Evolutionary conservation across 2,888 invertebrate genomes (phyloP), one percentile per base, ranked within the genome.

Genomic region (Panzeria rudis): DNA sequence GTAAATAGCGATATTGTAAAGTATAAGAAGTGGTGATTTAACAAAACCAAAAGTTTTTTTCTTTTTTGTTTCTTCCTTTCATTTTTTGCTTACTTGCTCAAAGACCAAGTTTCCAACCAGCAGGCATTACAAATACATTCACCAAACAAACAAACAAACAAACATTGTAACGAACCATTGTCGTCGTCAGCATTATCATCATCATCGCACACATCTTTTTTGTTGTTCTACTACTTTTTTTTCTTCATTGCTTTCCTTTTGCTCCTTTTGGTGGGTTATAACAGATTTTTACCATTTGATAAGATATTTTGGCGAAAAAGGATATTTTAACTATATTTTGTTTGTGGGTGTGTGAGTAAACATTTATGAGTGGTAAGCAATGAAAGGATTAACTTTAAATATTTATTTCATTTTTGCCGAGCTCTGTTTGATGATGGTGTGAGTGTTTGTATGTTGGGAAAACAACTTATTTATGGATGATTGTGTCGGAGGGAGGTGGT

Each of bases 261-360:
- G 9, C n/a, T 56, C 56, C 47, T 54, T n/a, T 75, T 75, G 64
- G 59, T 64, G 73, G 77, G 56, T 71, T 73, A 71, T 75, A 76
- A 78, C 62, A 82, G 85, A 85, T 85, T 82, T 75, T 71, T 59
- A 82, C 52, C 50, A 85, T 71, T 78, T 79, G 85, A 85, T 85
- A 80, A 72, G 56, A 56, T 29, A 35, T 38, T 73, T 86, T 87
- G 80, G 85, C 81, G 85, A 80, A 86, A 81, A 86, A 85, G 79
- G 84, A 86, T 87, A 84, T 86, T 82, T 79, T 82, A 77, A 52
- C 73, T 66, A 81, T 38, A 69, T 62, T 17, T 38, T 29, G 41
- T 38, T 23, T 15, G 35, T 71, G 69, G 35, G 71, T 50, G 59
- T 72, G 69, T 41, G 35, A 68, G 84, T 84, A 76, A 81, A 80